Evolutionary conservation across 2,797 vertebrate species (phyloP).

Genomic region (Argya squamiceps): DNA sequence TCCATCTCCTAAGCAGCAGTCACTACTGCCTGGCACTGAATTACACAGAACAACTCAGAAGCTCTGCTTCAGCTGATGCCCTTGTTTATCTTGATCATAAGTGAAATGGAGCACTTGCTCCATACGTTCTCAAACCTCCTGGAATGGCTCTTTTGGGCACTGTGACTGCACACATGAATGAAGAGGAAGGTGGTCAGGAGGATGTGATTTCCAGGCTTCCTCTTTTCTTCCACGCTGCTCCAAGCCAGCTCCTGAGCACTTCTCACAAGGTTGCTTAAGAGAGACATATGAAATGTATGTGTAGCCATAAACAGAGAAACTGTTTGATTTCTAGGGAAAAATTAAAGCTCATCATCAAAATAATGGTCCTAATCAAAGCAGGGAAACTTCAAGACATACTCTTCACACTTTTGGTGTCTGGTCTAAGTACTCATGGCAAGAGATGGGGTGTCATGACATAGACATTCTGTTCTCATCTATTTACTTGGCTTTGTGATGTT

Average conservation of each 20-base stretch:
- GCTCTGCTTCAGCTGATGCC: not conserved
- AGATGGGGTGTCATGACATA: not conserved
- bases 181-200: not conserved
- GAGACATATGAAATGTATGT: not conserved
- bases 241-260: not conserved
- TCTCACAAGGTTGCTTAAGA: not conserved
- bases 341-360: not conserved
- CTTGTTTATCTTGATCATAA: not conserved
- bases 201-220: conserved; percentile 16
- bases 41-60: conserved; percentile 11
- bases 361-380: not conserved
- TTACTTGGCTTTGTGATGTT: not conserved
- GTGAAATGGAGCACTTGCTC: conserved; percentile 15
- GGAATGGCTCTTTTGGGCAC: not conserved
- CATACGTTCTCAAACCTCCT: not conserved
- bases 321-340: not conserved
- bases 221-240: not conserved
- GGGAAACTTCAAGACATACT: not conserved
- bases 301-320: not conserved
- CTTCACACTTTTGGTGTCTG: not conserved
- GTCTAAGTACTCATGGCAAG: not conserved
- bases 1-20: conserved; percentile 42
- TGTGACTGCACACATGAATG: not conserved
- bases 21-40: conserved; percentile 39
- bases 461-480: not conserved